These are phyloP conservation scores for Hydrolagus colliei DNA, from an alignment of 2,797 vertebrate genomes.

Conservation along the genomic window DNA sequence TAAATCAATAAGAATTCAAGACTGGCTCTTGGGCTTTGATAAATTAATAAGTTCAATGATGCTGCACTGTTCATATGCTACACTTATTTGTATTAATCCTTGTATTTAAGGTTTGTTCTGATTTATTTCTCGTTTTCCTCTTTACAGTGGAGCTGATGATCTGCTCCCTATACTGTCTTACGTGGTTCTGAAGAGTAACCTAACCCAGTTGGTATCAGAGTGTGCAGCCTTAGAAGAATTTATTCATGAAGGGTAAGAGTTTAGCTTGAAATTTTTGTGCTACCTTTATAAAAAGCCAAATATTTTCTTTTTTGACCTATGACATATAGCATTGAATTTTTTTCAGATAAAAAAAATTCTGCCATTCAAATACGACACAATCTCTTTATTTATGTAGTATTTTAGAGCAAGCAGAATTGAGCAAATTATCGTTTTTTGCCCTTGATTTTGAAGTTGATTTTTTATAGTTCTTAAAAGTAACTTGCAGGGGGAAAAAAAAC, in stretches of 20 bases:
- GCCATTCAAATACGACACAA: too few species aligned
- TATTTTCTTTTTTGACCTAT: too few species aligned
- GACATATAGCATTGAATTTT: too few species aligned
- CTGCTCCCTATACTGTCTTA: conserved; percentile 87
- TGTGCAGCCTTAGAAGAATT: conserved; percentile 89
- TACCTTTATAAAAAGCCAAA: too few species aligned
- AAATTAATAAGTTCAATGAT: neutral
- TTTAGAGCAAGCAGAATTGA: too few species aligned
- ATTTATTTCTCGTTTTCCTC: neutral
- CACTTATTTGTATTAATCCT: neutral
- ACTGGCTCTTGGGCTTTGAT: too few species aligned
- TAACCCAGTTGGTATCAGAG: conserved; percentile 82
- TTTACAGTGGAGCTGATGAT: conserved; percentile 78
- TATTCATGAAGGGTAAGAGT: conserved; percentile 82
- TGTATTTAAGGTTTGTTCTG: neutral
- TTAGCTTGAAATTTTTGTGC: neutral
- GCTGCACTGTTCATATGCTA: neutral
- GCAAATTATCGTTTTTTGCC: too few species aligned
- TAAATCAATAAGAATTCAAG: neutral
- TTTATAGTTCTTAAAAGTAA: too few species aligned
- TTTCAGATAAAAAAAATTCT: too few species aligned
- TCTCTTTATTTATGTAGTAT: too few species aligned
- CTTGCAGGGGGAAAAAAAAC: too few species aligned
- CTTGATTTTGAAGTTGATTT: too few species aligned
- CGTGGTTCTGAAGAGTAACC: conserved; percentile 73